Evolutionary conservation across 2,888 invertebrate species (phyloP).

Genomic region (Bombyx huttoni): DNA sequence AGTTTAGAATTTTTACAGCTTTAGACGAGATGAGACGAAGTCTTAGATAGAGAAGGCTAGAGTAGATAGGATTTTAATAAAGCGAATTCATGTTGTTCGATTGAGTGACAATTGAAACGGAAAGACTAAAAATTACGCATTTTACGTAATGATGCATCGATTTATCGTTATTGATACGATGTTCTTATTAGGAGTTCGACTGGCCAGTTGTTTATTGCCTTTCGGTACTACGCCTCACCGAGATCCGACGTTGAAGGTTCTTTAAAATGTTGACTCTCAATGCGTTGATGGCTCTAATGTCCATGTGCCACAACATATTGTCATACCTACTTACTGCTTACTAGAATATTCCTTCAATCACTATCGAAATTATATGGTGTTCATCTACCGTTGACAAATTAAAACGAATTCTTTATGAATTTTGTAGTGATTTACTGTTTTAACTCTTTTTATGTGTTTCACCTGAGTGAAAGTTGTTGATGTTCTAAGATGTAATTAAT

Average conservation of each 20-base stretch:
- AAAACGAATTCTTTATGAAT: slow-evolving; percentile 47
- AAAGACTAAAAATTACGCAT: slow-evolving; percentile 68
- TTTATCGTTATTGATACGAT: slow-evolving; percentile 58
- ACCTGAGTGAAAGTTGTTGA: slow-evolving; percentile 66
- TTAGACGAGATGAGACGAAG: slow-evolving; percentile 59
- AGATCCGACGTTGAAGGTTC: background rate
- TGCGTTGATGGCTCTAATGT: background rate
- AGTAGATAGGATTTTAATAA: slow-evolving; percentile 63
- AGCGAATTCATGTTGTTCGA: slow-evolving; percentile 57
- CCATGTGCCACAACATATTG: background rate
- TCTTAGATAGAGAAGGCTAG: slow-evolving; percentile 68
- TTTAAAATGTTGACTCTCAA: slow-evolving; percentile 1
- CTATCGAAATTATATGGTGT: slow-evolving; percentile 25
- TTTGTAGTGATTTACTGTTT: slow-evolving; percentile 42
- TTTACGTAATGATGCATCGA: slow-evolving; percentile 65
- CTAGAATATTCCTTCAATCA: background rate
- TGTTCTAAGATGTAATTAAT: slow-evolving; percentile 62
- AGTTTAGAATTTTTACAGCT: slow-evolving; percentile 61
- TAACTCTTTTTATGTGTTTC: slow-evolving; percentile 54
- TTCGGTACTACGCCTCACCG: background rate
- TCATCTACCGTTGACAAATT: slow-evolving; percentile 34
- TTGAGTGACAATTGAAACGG: slow-evolving; percentile 67
- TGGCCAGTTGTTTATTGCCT: slow-evolving; percentile 22
- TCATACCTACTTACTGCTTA: background rate
- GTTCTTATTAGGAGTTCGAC: slow-evolving; percentile 41